phyloP scores from a whole-genome alignment of 2,888 invertebrate species.

The Netelia fuscicornis region DNA sequence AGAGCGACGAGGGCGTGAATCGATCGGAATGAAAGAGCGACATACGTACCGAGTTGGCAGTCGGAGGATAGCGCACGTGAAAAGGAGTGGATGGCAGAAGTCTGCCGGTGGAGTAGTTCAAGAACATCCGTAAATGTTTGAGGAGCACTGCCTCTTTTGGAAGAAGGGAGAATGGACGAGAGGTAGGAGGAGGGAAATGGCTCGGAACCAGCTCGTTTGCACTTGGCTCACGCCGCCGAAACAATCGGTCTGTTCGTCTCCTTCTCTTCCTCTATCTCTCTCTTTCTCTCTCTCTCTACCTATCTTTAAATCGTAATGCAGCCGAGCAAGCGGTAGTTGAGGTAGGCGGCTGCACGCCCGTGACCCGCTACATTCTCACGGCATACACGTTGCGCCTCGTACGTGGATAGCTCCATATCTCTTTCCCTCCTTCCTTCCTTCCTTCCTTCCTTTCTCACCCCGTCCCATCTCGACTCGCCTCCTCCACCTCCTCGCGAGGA shows the following conservation, averaged over 20 bases:
- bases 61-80: constrained; percentile 5
- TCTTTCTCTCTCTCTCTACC: constrained; percentile 73
- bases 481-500: not conserved
- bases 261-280: constrained; percentile 70
- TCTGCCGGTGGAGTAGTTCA: constrained; percentile 62
- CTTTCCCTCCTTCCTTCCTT: constrained; percentile 2
- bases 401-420: constrained; percentile 17
- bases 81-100: constrained; percentile 52
- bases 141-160: constrained; percentile 60
- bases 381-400: not conserved
- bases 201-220: constrained; percentile 73
- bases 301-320: constrained; percentile 76
- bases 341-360: constrained; percentile 41
- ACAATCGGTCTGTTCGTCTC: constrained; percentile 75
- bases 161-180: constrained; percentile 11
- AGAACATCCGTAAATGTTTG: constrained; percentile 71
- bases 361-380: constrained; percentile 55
- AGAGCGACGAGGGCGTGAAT: constrained; percentile 42
- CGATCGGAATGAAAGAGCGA: constrained; percentile 60
- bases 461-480: not conserved
- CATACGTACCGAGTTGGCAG: not conserved
- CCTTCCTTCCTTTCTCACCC: constrained; percentile 7
- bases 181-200: constrained; percentile 37
- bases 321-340: constrained; percentile 40
- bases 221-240: constrained; percentile 78